Base-by-base conservation (phyloP, 2,113 vertebrate species). In the Motacilla tschutschensis region DNA sequence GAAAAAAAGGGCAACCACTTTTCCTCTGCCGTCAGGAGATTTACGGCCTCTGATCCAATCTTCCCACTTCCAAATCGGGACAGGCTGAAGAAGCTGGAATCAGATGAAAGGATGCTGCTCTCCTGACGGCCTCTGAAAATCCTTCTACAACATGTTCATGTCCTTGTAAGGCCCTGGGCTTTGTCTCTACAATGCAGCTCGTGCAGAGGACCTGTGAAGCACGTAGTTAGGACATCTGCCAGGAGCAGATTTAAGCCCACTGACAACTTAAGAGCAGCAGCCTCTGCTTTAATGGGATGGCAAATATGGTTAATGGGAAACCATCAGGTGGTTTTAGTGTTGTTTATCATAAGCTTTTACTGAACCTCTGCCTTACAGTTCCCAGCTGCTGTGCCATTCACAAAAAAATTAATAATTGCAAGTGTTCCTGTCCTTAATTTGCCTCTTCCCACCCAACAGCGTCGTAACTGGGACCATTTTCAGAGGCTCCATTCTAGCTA, bases 151-250 rank as follows among this genome's bases (percentile, higher is more conserved):
- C 72, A 74, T 88, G 92, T 85, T 85, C 87, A 92, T 94, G 87
- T 89, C 95, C 94, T 94, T 95, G 87, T 95, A 96, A 95, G 94
- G 94, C 54, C 70, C 90, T 89, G 53, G 65, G 64, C 85, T 92
- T 85, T 89, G 70, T 43, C 84, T 91, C 79, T 57, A 60, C 46
- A 64, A 26, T 1, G n/a, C 63, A 51, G 62, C 85, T 91, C 1
- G 6, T 57, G 67, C 86, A 70, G 41, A 57, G 43, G 66, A 91
- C 70, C 75, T 55, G 72, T 20, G 71, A 93, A 92, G 80, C 67
- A 62, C 46, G 65, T 76, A 66, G 77, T 67, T 64, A 93, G 83
- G 86, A 92, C 75, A 89, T 88, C 85, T 95, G 91, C 87, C 86
- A 92, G 63, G 53, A 83, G 63, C 55, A 79, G 87, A 88, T 74